A percentile compares a stretch with the other conserved stretches of the same genome.
Conservation (phyloP, 2,113 vertebrate species). For the Melanerpes formicivorus region DNA sequence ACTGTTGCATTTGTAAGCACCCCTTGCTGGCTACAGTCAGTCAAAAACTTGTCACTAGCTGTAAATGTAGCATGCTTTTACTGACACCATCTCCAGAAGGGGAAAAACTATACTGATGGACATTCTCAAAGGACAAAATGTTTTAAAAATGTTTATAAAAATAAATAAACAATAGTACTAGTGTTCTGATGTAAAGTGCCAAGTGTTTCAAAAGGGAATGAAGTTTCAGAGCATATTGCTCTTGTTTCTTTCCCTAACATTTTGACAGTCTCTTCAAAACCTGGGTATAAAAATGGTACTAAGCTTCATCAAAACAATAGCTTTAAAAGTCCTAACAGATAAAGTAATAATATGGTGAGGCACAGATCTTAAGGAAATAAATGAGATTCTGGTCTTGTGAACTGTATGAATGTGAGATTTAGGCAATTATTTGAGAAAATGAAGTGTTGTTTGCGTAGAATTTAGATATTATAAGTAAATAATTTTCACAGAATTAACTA, state of each 20-base stretch:
- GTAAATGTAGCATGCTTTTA: not conserved
- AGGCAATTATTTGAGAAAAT: not conserved
- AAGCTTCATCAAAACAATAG: conserved; percentile 40
- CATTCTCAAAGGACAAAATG: conserved; percentile 50
- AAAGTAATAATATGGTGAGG: not conserved
- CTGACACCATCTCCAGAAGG: conserved; percentile 27
- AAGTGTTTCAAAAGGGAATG: conserved; percentile 50
- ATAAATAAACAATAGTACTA: conserved; percentile 37
- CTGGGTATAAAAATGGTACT: not conserved
- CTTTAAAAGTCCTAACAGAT: not conserved
- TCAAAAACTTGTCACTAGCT: conserved; percentile 41
- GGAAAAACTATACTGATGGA: conserved; percentile 17
- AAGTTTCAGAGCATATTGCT: not conserved
- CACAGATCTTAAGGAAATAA: not conserved
- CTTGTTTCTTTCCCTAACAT: conserved; percentile 9
- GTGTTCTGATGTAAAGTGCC: conserved; percentile 43
- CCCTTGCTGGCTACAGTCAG: not conserved
- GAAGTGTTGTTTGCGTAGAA: not conserved
- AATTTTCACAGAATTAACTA: no score
- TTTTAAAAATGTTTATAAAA: conserved; percentile 29
- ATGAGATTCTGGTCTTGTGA: not conserved
- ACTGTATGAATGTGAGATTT: not conserved
- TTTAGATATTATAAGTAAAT: not conserved
- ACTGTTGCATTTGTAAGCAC: not conserved
- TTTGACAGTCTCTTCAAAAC: conserved; percentile 42